Evolutionary conservation across 2,888 invertebrate species (phyloP).

Genomic region (Scaeva pyrastri): DNA sequence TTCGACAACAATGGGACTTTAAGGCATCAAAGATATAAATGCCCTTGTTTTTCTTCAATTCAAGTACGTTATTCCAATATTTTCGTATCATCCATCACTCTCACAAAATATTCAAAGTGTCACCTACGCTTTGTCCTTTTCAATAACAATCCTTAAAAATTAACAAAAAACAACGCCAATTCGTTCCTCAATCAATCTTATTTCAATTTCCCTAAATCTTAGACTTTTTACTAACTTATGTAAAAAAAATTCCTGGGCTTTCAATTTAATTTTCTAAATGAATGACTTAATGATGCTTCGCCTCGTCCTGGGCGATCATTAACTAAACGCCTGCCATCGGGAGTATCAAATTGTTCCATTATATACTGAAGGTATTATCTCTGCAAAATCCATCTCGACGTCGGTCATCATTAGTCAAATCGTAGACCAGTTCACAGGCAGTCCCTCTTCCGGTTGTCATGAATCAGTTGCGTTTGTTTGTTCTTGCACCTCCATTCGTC

Average conservation of each 20-base stretch:
- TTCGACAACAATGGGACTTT: no score
- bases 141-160: background rate
- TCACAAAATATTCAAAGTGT: background rate
- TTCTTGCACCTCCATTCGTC: slow-evolving; percentile 20
- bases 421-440: background rate
- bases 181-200: slow-evolving; percentile 9
- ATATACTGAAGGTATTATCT: no score
- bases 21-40: no score
- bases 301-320: slow-evolving; percentile 1
- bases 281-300: slow-evolving; percentile 12
- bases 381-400: background rate
- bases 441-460: slow-evolving; percentile 13
- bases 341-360: slow-evolving; percentile 23
- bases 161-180: background rate
- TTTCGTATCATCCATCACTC: background rate
- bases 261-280: slow-evolving; percentile 33
- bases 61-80: slow-evolving; percentile 4
- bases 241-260: no score
- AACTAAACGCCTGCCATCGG: slow-evolving; percentile 30
- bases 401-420: slow-evolving; percentile 35
- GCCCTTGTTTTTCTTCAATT: no score
- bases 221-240: background rate
- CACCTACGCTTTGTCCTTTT: background rate
- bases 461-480: slow-evolving; percentile 39
- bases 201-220: background rate